These are phyloP conservation scores for Pavo muticus DNA, from an alignment of 2,113 vertebrate species.

Conservation along the genomic window DNA sequence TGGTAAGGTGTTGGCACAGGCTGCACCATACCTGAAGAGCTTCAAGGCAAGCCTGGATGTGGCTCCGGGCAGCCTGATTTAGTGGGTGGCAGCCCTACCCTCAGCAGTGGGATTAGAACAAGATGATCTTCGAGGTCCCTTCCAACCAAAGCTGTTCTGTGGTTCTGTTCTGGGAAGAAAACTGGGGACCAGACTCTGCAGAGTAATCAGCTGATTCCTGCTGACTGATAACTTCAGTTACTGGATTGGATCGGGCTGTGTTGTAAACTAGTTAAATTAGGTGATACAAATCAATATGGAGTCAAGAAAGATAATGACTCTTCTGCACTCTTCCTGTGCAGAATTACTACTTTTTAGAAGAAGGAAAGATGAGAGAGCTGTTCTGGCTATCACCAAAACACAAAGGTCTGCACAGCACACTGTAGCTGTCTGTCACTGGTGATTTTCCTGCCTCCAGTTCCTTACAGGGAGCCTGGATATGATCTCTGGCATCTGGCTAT, in stretches of 20 bases:
- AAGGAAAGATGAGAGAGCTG: neutral
- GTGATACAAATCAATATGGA: neutral
- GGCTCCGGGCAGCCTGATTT: no score
- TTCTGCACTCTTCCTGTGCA: neutral
- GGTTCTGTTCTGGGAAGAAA: neutral
- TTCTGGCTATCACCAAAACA: neutral
- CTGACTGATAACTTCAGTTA: neutral
- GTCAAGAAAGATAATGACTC: neutral
- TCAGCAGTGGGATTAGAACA: no score
- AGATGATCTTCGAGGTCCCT: no score
- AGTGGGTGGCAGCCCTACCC: no score
- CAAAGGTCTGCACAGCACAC: neutral
- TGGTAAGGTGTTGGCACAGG: no score
- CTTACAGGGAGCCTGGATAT: neutral
- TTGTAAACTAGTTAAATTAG: neutral
- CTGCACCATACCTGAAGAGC: no score
- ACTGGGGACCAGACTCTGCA: neutral
- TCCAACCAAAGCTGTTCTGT: no score
- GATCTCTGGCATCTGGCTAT: neutral
- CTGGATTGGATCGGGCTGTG: neutral
- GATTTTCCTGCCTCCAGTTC: neutral
- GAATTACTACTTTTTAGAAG: neutral
- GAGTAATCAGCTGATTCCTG: neutral
- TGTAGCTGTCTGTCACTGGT: neutral
- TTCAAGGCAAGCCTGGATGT: no score